These are phyloP conservation scores for Agrotis puta DNA, from an alignment of 2,888 invertebrate genomes.

Conservation along the genomic window DNA sequence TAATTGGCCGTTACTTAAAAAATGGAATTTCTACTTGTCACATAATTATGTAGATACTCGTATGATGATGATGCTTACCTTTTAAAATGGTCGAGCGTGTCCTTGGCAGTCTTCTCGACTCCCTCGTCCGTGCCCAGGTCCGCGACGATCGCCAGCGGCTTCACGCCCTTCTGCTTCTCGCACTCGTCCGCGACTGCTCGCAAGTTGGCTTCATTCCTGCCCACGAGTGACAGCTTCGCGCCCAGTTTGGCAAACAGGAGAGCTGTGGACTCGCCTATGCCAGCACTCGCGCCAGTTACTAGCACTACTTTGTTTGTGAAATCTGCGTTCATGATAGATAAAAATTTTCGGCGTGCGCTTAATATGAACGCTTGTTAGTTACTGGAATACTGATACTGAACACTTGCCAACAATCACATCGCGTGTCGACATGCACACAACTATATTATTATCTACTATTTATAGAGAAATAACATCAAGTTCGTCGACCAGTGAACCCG, in stretches of 20 bases:
- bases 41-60: no score
- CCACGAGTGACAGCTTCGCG: slow-evolving; percentile 71
- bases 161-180: slow-evolving; percentile 58
- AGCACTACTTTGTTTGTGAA: slow-evolving; percentile 73
- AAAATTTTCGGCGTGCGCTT: slow-evolving; percentile 17
- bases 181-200: slow-evolving; percentile 65
- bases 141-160: slow-evolving; percentile 69
- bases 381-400: slow-evolving; percentile 9
- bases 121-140: slow-evolving; percentile 75
- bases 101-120: slow-evolving; percentile 67
- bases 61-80: slow-evolving; percentile 34
- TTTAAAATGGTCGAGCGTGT: slow-evolving; percentile 70
- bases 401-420: slow-evolving; percentile 6
- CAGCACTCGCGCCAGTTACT: slow-evolving; percentile 75
- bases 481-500: slow-evolving; percentile 25
- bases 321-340: slow-evolving; percentile 48
- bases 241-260: slow-evolving; percentile 69
- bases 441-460: slow-evolving; percentile 8
- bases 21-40: no score
- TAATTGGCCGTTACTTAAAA: not conserved
- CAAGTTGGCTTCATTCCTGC: slow-evolving; percentile 68
- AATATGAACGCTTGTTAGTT: slow-evolving; percentile 4
- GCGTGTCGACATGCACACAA: not conserved
- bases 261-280: slow-evolving; percentile 73
- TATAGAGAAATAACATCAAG: slow-evolving; percentile 11